Percentiles rank a stretch among this genome's conserved stretches.
Conservation (phyloP, 2,888 invertebrate genomes). For the Melangyna quadrimaculata region DNA sequence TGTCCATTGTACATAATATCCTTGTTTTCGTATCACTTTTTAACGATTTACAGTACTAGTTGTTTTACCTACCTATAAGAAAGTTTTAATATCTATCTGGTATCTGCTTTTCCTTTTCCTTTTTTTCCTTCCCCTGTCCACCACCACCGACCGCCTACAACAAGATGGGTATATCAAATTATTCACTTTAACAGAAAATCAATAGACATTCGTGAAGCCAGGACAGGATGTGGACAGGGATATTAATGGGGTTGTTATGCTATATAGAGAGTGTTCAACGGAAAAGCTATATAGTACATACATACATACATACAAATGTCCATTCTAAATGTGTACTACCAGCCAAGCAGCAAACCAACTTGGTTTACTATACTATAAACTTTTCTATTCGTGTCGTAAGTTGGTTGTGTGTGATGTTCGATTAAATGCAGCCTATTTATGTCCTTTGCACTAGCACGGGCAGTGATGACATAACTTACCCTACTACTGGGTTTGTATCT, state of each 20-base stretch:
- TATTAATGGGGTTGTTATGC: slow-evolving; percentile 23
- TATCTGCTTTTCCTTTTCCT: neutral
- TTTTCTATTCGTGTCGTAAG: neutral
- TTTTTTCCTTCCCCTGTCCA: neutral
- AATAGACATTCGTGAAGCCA: slow-evolving; percentile 38
- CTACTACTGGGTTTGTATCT: neutral
- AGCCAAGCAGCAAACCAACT: neutral
- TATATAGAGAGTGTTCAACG: neutral
- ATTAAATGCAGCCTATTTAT: slow-evolving; percentile 36
- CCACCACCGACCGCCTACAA: neutral
- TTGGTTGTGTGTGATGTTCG: slow-evolving; percentile 8
- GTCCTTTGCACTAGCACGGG: slow-evolving; percentile 12
- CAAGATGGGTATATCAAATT: slow-evolving; percentile 54
- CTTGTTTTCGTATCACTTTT: neutral
- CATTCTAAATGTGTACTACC: neutral
- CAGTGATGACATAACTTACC: slow-evolving; percentile 41
- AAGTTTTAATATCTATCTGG: neutral
- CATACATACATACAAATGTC: neutral
- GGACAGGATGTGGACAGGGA: slow-evolving; percentile 50
- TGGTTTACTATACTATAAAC: neutral
- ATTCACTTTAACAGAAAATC: slow-evolving; percentile 64
- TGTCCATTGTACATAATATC: neutral
- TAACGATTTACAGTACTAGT: neutral
- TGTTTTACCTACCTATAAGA: neutral
- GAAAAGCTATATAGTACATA: neutral